Conservation (phyloP, 2,888 invertebrate genomes). For the Adelognathus sp. region DNA sequence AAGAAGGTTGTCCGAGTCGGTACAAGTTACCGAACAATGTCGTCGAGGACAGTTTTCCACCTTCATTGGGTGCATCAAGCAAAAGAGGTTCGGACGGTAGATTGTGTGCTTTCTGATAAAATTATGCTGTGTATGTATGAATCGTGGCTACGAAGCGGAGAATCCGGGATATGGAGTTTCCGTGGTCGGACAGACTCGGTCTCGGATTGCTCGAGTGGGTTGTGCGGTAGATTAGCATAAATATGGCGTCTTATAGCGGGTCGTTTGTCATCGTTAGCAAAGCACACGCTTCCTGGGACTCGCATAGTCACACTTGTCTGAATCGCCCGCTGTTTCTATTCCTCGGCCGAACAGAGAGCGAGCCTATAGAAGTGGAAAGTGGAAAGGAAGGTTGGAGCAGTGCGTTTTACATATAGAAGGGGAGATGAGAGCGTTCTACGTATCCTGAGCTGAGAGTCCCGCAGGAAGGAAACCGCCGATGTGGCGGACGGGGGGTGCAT, state of each 20-base stretch:
- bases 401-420: constrained; percentile 30
- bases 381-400: neutral
- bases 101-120: constrained; percentile 12
- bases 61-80: constrained; percentile 27
- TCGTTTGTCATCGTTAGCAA: constrained; percentile 81
- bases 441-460: constrained; percentile 62
- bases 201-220: constrained; percentile 35
- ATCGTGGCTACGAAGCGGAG: constrained; percentile 28
- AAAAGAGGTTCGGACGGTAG: neutral
- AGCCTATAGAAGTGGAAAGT: constrained; percentile 28
- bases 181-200: constrained; percentile 37
- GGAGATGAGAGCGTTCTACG: constrained; percentile 18
- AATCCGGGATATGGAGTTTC: neutral
- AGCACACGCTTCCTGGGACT: constrained; percentile 81
- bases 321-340: constrained; percentile 75
- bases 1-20: neutral
- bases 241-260: constrained; percentile 80
- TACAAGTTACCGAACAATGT: constrained; percentile 21
- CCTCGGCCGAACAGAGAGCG: constrained; percentile 60
- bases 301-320: constrained; percentile 77
- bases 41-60: constrained; percentile 33
- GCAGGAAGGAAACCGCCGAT: constrained; percentile 78
- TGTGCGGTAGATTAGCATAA: constrained; percentile 79
- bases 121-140: constrained; percentile 33
- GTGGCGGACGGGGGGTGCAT: constrained; percentile 67